phyloP scores from a whole-genome alignment of 2,797 vertebrate genomes.

The Anniella stebbinsi region DNA sequence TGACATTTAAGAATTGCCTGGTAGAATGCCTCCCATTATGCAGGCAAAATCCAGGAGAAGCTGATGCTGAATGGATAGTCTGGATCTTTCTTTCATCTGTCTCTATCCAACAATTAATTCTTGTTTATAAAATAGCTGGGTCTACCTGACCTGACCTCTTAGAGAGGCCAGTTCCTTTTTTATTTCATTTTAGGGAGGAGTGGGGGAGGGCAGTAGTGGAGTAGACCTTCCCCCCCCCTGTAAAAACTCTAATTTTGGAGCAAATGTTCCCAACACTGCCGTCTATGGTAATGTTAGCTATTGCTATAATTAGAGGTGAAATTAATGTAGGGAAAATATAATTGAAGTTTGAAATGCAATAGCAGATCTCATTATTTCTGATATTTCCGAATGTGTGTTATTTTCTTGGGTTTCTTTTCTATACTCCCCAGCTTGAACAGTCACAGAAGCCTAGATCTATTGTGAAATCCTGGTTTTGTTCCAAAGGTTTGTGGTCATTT shows the following conservation, averaged over 20 bases:
- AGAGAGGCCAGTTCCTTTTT: background rate
- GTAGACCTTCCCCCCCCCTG: constrained; percentile 16
- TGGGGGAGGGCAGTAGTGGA: background rate
- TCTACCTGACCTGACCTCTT: constrained; percentile 24
- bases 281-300: background rate
- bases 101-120: background rate
- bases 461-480: background rate
- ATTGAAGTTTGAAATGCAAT: background rate
- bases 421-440: background rate
- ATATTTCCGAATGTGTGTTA: background rate
- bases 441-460: background rate
- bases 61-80: constrained; percentile 25
- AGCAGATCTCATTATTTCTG: background rate
- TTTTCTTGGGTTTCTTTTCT: background rate
- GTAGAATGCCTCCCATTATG: constrained; percentile 19
- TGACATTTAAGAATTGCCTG: constrained; percentile 73
- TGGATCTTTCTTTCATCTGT: constrained; percentile 25
- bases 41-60: constrained; percentile 40
- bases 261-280: constrained; percentile 29
- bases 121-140: background rate
- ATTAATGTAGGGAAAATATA: background rate
- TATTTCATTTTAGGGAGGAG: background rate
- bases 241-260: background rate
- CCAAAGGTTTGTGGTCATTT: background rate
- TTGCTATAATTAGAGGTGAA: background rate